phyloP scores from a whole-genome alignment of 2,797 vertebrate genomes.

The Pachyuromys duprasi region DNA sequence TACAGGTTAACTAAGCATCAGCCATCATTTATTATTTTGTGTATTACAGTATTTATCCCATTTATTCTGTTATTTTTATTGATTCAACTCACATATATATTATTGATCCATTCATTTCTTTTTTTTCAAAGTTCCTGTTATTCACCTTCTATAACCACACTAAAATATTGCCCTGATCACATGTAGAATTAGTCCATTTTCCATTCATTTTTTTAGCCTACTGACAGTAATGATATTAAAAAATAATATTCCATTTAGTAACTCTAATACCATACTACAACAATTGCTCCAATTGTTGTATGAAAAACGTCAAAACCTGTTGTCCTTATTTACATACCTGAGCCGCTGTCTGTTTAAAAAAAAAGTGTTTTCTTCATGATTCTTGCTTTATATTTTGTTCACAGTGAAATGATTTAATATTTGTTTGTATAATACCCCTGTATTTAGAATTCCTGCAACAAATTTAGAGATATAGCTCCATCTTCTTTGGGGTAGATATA shows the following conservation, averaged over 20 bases:
- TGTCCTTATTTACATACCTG: not conserved
- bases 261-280: not conserved
- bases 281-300: not conserved
- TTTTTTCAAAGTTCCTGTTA: not conserved
- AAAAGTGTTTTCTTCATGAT: not conserved
- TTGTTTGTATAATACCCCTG: not conserved
- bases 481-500: not conserved
- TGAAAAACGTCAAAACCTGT: not conserved
- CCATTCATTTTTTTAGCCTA: not conserved
- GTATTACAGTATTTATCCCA: not conserved
- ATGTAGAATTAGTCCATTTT: not conserved
- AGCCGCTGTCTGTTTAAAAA: not conserved
- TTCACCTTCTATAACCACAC: not conserved
- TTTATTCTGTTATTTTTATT: not conserved
- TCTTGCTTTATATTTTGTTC: not conserved
- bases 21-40: not conserved
- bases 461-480: not conserved
- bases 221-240: not conserved
- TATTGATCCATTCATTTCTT: not conserved
- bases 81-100: not conserved
- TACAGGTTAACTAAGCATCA: not conserved
- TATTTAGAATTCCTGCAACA: not conserved
- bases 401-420: not conserved
- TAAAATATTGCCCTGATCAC: not conserved
- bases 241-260: not conserved